Evolutionary conservation across 2,797 vertebrate species (phyloP).

Genomic region (Cyprinella venusta): DNA sequence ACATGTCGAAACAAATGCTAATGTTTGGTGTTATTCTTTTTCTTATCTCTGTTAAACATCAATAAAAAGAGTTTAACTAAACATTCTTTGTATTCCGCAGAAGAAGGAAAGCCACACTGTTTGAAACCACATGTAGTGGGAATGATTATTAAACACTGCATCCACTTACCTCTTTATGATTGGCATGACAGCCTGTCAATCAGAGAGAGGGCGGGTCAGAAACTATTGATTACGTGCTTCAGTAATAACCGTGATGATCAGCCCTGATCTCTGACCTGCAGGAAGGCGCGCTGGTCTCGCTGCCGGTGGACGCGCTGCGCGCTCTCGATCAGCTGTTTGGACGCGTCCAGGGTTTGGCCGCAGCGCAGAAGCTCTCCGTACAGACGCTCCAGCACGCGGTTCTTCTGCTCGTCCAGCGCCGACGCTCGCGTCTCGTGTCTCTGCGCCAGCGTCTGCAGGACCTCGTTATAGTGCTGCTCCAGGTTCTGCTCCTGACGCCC

Average conservation of each 20-base stretch:
- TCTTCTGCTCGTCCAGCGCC: slow-evolving; percentile 88
- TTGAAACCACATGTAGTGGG: neutral
- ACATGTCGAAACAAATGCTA: no score
- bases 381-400: slow-evolving; percentile 85
- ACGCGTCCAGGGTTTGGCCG: slow-evolving; percentile 84
- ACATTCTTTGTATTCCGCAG: neutral
- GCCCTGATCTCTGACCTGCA: slow-evolving; percentile 80
- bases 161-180: slow-evolving; percentile 85
- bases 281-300: slow-evolving; percentile 82
- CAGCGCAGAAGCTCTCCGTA: slow-evolving; percentile 89
- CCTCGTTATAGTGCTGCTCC: slow-evolving; percentile 90
- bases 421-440: slow-evolving; percentile 83
- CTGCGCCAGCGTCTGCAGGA: slow-evolving; percentile 88
- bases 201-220: slow-evolving; percentile 54
- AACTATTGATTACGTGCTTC: neutral
- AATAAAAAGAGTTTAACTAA: neutral
- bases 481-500: slow-evolving; percentile 91
- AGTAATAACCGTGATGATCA: neutral
- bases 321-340: slow-evolving; percentile 88
- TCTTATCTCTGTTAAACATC: neutral
- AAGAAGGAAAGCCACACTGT: neutral
- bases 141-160: slow-evolving; percentile 4
- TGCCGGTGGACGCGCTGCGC: slow-evolving; percentile 84
- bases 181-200: slow-evolving; percentile 81
- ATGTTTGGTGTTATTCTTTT: no score